Conservation (phyloP, 2,797 vertebrate species). For the Lithobates sylvaticus region DNA sequence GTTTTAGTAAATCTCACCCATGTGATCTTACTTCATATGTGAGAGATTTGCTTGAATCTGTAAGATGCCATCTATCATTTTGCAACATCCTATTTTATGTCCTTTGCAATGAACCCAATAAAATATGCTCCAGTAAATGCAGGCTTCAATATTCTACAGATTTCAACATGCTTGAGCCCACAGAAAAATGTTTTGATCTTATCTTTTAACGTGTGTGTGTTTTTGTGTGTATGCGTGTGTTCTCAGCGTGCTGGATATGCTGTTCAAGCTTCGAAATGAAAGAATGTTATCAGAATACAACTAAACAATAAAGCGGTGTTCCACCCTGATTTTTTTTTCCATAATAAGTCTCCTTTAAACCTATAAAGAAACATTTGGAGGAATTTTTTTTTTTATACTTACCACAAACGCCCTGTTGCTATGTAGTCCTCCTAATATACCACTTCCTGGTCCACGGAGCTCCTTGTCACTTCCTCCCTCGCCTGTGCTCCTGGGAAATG, state of each 20-base stretch:
- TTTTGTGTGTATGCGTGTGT: not conserved
- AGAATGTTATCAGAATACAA: slow-evolving; percentile 1
- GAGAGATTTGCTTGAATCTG: not conserved
- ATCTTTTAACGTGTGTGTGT: not conserved
- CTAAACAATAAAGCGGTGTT: not conserved
- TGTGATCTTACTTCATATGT: not conserved
- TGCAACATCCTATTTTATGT: not conserved
- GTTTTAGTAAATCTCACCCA: too few relatives aligned
- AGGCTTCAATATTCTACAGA: slow-evolving; percentile 27
- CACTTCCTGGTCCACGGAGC: too few relatives aligned
- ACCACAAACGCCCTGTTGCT: too few relatives aligned
- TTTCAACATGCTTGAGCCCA: slow-evolving; percentile 14
- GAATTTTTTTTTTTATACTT: too few relatives aligned
- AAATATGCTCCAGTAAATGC: slow-evolving; percentile 15
- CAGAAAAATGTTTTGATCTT: slow-evolving; percentile 6
- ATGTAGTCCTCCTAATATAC: too few relatives aligned
- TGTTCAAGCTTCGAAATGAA: slow-evolving; percentile 6
- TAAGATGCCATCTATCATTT: not conserved
- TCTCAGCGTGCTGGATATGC: not conserved
- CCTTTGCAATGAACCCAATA: not conserved
- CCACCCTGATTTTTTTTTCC: too few relatives aligned
- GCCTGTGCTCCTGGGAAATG: too few relatives aligned
- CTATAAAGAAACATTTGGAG: too few relatives aligned
- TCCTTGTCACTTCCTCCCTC: too few relatives aligned
- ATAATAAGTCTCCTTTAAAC: too few relatives aligned